Evolutionary conservation across 1,140 invertebrate genomes (phyloP), one percentile per base, ranked within the genome.

Genomic region (Aradophagus sp.): DNA sequence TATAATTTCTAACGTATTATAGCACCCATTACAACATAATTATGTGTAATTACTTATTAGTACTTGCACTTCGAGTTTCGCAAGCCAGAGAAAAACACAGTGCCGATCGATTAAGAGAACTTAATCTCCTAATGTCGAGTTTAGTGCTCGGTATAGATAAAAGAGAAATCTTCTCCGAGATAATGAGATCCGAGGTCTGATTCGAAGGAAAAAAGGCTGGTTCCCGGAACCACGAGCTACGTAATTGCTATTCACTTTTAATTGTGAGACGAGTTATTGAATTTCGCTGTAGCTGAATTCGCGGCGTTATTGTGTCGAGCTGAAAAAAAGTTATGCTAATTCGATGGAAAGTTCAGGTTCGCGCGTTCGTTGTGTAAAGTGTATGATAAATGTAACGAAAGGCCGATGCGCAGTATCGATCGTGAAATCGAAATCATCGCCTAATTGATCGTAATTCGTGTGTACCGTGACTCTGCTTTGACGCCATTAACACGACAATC

Each of bases 1-100:
- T 66, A 62, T 50, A 69, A 41, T 59, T 39, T 35, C 65, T 41
- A 55, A 20, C 53, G 47, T 65, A 65, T 59, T 68, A 58, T 73
- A 68, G 58, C 65, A 63, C 35, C 44, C 63, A 62, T 74, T 69
- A 69, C 50, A 66, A 69, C 65, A 66, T 61, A 74, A 74, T 74
- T 69, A 66, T 61, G 35, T 59, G 23, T 73, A 65, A 73, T 65
- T 73, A 56, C 63, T 63, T 63, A 70, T 70, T 58, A 58, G 67
- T 44, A 61, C 53, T 65, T 58, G 42, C 61, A 66, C 48, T 65
- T 50, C 6, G 58, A 36, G 44, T 73, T 73, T 73, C 53, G 45
- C 53, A 67, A 63, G 20, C 8, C 6, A 12, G 12, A 36, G 55
- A 66, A 59, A 67, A 73, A 48, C 63, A 56, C 53, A 53, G 14